Base-by-base conservation (phyloP, 2,888 invertebrate genomes). In the Melanostoma scalare region DNA sequence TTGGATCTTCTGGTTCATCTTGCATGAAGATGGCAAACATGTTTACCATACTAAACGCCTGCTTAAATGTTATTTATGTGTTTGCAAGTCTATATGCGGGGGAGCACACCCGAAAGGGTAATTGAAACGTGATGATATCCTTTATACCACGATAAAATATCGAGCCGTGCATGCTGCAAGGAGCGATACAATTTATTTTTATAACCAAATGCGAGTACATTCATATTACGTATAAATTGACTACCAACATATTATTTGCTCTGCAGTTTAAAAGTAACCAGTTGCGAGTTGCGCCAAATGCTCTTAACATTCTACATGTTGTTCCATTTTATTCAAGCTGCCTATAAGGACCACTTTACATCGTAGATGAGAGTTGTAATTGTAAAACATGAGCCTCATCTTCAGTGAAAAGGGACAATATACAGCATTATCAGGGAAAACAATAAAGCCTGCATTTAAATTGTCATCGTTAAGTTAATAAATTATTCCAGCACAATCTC, bases 311-410 rank as follows among this genome's bases (percentile, higher is more conserved):
- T 69, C 69, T 46, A 56, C 40, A 42, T 38, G 61, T 44, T 69
- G 79, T 69, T 79, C 35, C 38, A 69, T 63, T 40, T 63, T 46
- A 55, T 74, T 79, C 61, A 56, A 79, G 48, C 50, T 46, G 50
- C 50, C 74, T 63, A 61, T 63, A 50, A 80, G 80, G 80, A 75
- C 80, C 75, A 80, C 80, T 80, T 71, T 35, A 71, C 69, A 75
- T 35, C 20, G 20, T 44, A 68, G 35, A 68, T 53, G 46, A 74
- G 61, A 58, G 75, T 42, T 60, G 80, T 69, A 53, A 52, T 35
- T 75, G 75, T 69, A 31, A 53, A 75, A 58, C 69, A 80, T 46
- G 65, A 75, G 10, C 20, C 61, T 61, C 78, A 60, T 61, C 53
- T 60, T 33, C 61, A 60, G 53, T 46, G 53, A 46, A 67, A 30